Conservation (phyloP, 1,140 invertebrate species). For the Dinothrombium tinctorium region DNA sequence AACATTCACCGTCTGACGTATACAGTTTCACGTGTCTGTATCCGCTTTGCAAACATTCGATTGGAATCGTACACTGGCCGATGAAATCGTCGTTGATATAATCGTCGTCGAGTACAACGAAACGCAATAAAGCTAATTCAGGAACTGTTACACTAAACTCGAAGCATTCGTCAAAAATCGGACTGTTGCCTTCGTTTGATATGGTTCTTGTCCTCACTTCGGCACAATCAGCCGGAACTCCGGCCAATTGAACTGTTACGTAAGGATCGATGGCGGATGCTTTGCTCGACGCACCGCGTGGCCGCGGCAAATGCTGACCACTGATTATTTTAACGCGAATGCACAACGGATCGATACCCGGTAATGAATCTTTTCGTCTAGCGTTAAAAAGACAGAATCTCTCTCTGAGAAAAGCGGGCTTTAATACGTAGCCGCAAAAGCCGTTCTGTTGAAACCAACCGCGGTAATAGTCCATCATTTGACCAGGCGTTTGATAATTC, state of each 20-base stretch:
- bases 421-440: conserved; percentile 37
- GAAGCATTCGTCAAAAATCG: conserved; percentile 41
- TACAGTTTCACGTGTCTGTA: conserved; percentile 33
- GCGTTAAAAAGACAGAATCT: conserved; percentile 25
- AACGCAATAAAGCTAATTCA: conserved; percentile 35
- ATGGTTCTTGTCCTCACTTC: conserved; percentile 36
- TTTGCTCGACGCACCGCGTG: conserved; percentile 33
- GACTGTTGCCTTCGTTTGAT: conserved; percentile 35
- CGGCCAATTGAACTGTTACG: conserved; percentile 35
- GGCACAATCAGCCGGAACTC: conserved; percentile 34
- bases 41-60: conserved; percentile 35
- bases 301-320: conserved; percentile 35
- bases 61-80: conserved; percentile 35
- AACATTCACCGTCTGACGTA: conserved; percentile 30
- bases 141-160: conserved; percentile 37
- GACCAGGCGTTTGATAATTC: conserved; percentile 22
- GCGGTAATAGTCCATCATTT: conserved; percentile 30
- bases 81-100: conserved; percentile 42
- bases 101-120: conserved; percentile 37
- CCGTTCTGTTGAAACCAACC: conserved; percentile 37
- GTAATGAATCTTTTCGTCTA: conserved; percentile 25
- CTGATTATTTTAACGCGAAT: conserved; percentile 30
- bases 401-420: conserved; percentile 30
- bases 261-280: conserved; percentile 33
- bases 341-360: conserved; percentile 18